Evolutionary conservation across 1,140 invertebrate genomes (phyloP).

Genomic region (Nymphalis io): DNA sequence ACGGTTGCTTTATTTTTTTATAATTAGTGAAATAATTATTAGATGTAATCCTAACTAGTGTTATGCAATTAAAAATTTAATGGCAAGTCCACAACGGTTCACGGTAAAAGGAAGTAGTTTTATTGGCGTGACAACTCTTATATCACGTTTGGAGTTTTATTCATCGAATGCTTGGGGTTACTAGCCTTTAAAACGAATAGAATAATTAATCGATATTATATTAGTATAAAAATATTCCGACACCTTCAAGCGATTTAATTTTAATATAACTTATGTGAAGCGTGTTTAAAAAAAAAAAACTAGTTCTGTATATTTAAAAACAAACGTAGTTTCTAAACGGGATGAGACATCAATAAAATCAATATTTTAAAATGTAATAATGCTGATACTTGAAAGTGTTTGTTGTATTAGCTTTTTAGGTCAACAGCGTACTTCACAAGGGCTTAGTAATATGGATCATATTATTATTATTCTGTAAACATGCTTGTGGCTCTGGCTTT

Average conservation of each 20-base stretch:
- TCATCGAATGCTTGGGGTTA: neutral
- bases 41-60: conserved; percentile 47
- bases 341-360: neutral
- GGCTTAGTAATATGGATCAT: conserved; percentile 22
- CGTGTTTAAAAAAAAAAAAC: neutral
- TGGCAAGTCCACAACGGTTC: conserved; percentile 48
- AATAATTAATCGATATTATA: no score
- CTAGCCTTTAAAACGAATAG: neutral
- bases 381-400: neutral
- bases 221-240: no score
- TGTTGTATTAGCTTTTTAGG: conserved; percentile 23
- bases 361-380: neutral
- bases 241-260: no score
- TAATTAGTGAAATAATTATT: conserved; percentile 59
- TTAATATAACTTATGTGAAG: no score
- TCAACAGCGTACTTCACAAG: conserved; percentile 21
- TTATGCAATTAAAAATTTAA: conserved; percentile 60
- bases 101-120: conserved; percentile 57
- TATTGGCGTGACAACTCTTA: conserved; percentile 49
- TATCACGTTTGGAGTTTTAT: conserved; percentile 21
- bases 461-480: neutral
- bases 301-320: neutral
- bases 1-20: conserved; percentile 43
- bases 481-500: neutral
- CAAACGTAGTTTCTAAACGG: neutral